phyloP scores from a whole-genome alignment of 2,797 vertebrate genomes.

The Lutjanus campechanus region DNA sequence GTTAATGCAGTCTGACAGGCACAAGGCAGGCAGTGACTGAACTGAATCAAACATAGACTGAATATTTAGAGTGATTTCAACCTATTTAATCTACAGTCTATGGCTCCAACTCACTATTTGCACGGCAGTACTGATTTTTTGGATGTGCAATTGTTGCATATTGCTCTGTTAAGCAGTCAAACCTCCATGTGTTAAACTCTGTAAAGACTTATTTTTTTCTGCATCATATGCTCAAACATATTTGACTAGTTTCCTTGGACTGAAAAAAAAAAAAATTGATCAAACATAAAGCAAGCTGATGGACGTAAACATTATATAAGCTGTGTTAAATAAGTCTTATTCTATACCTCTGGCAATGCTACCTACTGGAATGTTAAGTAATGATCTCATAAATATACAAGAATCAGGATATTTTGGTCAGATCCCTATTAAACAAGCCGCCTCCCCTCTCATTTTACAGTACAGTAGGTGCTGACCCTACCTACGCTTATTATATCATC shows the following conservation, averaged over 20 bases:
- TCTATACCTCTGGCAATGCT: neutral
- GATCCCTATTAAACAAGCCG: conserved; percentile 30
- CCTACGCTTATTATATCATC: conserved; percentile 68
- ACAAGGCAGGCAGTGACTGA: too few species aligned
- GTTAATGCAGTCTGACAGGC: too few species aligned
- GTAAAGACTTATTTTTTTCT: neutral
- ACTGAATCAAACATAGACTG: too few species aligned
- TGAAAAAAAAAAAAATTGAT: neutral
- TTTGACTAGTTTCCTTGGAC: neutral
- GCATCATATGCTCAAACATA: neutral
- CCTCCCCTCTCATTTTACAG: conserved; percentile 2
- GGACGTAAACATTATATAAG: neutral
- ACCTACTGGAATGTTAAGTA: conserved; percentile 45
- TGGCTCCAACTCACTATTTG: too few species aligned
- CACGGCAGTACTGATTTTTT: too few species aligned
- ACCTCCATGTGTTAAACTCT: neutral
- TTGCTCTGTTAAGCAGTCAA: neutral
- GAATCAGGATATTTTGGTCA: conserved; percentile 37
- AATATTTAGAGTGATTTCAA: too few species aligned
- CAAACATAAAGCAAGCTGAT: neutral
- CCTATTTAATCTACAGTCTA: too few species aligned
- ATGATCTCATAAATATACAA: conserved; percentile 11
- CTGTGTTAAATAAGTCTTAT: conserved; percentile 5
- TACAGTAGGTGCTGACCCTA: conserved; percentile 48
- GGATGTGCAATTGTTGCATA: too few species aligned